These are phyloP conservation scores for Aythya fuligula DNA, from an alignment of 2,797 vertebrate genomes.

Conservation along the genomic window DNA sequence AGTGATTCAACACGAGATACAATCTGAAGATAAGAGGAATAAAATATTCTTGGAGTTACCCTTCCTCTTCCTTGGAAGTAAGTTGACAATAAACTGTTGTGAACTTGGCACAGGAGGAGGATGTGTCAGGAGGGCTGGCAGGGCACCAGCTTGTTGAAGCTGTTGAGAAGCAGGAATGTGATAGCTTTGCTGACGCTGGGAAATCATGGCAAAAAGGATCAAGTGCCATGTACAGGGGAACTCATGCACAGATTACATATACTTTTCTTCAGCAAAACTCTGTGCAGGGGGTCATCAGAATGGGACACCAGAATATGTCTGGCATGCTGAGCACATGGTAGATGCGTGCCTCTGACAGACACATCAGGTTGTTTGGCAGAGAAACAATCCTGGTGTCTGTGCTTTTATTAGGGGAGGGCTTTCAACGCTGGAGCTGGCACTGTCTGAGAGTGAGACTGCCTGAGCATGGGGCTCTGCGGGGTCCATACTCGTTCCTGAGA, in stretches of 20 bases:
- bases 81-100: not conserved
- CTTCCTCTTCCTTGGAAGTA: not conserved
- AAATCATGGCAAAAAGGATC: not conserved
- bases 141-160: not conserved
- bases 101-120: not conserved
- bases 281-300: not conserved
- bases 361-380: not conserved
- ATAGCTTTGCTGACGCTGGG: not conserved
- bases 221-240: not conserved
- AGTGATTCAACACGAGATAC: not conserved
- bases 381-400: not conserved
- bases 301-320: not conserved
- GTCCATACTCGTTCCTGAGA: not conserved
- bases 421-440: not conserved
- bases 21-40: not conserved
- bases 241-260: not conserved
- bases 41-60: not conserved
- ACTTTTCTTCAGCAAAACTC: not conserved
- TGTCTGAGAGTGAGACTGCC: not conserved
- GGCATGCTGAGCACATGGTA: not conserved
- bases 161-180: not conserved
- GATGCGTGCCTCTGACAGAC: not conserved
- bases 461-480: not conserved
- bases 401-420: not conserved
- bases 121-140: not conserved